These are phyloP conservation scores for Heterodera filipjevi DNA, from an alignment of 2,888 invertebrate species.

Conservation along the genomic window DNA sequence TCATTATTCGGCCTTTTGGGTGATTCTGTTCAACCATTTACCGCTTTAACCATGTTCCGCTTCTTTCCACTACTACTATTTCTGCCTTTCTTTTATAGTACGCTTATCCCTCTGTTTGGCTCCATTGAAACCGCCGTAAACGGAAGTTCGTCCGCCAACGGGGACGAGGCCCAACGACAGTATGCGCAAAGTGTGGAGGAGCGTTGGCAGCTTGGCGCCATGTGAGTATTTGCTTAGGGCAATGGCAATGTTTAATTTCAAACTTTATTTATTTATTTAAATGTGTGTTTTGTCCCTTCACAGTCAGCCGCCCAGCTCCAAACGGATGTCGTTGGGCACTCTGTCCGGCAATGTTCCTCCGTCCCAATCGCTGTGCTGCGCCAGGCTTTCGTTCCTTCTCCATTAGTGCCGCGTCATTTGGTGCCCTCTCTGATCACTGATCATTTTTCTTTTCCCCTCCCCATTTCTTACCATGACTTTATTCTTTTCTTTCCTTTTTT, in stretches of 20 bases:
- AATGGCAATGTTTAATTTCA: not conserved
- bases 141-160: not conserved
- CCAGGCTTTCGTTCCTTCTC: too few relatives aligned
- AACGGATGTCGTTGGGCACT: slow-evolving; percentile 3
- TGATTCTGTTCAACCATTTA: too few relatives aligned
- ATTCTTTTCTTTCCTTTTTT: not conserved
- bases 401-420: too few relatives aligned
- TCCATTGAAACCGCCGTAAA: slow-evolving; percentile 3
- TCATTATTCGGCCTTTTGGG: too few relatives aligned
- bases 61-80: not conserved
- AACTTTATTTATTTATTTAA: not conserved
- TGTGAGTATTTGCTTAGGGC: not conserved
- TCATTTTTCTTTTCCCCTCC: too few relatives aligned
- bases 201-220: slow-evolving; percentile 5
- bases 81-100: not conserved
- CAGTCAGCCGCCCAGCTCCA: slow-evolving; percentile 10
- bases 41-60: too few relatives aligned
- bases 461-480: too few relatives aligned
- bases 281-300: not conserved
- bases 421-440: too few relatives aligned
- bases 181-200: not conserved
- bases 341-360: too few relatives aligned
- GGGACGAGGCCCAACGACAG: slow-evolving; percentile 8
- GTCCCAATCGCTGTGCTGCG: too few relatives aligned
- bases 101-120: slow-evolving; percentile 15